Evolutionary conservation across 1,140 invertebrate species (phyloP), one percentile per base, ranked within the genome.

Genomic region (Ptiloglossa arizonensis): DNA sequence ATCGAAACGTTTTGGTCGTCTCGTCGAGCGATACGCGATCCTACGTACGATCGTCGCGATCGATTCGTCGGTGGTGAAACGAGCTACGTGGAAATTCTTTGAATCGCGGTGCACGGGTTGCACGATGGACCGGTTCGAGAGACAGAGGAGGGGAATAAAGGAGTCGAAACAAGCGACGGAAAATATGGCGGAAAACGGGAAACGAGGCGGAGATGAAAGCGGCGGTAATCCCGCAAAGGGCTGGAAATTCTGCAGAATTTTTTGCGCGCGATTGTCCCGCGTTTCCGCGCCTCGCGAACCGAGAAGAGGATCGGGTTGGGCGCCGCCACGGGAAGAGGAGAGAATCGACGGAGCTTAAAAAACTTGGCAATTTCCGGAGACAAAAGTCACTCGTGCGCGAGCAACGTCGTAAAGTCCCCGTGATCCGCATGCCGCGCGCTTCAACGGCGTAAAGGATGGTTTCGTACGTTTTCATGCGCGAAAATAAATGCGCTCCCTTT

Each of bases 381-480:
- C 29, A 38, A 52, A 52, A 27, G 57, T 72, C 29, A 11, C 5
- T 24, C 41, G 22, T 52, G 59, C 70, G 44, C 38, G 70, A n/a
- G 44, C 9, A 29, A 35, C 32, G n/a, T 50, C 57, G n/a, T 35
- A 17, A 52, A 63, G 57, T 72, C 41, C 19, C 24, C 27, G 11
- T 35, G 56, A 59, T 71, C 41, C 38, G 15, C 41, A 1, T 15
- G 8, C n/a, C 5, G 29, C n/a, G n/a, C 41, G 57, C 41, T 62
- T 19, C 29, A 27, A 22, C 22, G n/a, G 29, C 6, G 13, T 24
- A 52, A 56, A 24, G 17, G 35, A 24, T 17, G 50, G 41, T 38
- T 69, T 41, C 66, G 66, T 52, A 19, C 59, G n/a, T 41, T 48
- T 60, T 13, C 41, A 5, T 5, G 1, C 5, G n/a, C 35, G 24